Base-by-base conservation (phyloP, 92 coral and sea anemone genomes). In the Phenganax stokvisi region DNA sequence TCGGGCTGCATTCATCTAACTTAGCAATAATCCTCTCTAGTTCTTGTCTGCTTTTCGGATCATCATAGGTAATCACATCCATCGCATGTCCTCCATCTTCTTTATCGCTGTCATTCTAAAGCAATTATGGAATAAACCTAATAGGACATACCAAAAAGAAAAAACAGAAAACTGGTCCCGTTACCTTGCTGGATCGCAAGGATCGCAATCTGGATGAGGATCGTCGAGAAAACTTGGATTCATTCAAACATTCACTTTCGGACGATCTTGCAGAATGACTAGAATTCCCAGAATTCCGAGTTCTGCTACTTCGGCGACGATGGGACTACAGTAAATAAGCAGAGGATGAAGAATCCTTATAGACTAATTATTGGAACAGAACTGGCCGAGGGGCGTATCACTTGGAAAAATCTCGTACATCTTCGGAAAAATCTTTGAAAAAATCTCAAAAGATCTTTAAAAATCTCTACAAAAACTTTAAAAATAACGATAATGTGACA, bases 31-130 rank as follows among this genome's bases (percentile, higher is more conserved):
- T 93, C 80, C 84, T 88, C 74, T 91, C 97, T 78, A 97, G 87
- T 77, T 93, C 97, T 74, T 91, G 81, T 66, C 98, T 86, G 51
- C 98, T 96, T 20, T 89, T 96, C 13, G 98, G 98, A 86, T 93
- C 98, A 80, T 93, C 98, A 59, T 93, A 93, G 12, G 98, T 93
- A 53, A 93, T 91, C 52, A 91, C 89, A 67, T 91, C 98, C 64
- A 88, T 89, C 75, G 90, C 91, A 6, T 96, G 89, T 58, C 87
- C 90, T 54, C 92, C 97, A 78, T 88, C 88, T 27, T 92, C 98
- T 72, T 91, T 88, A 30, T 79, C 59, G 56, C 74, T 79, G 30
- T 29, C 27, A 54, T 79, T 27, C 72, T 79, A 29, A 8, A 62
- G 9, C 8, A 11, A 30, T 27, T 9, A 3, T 69, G 25, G 53